Evolutionary conservation across 2,888 invertebrate genomes (phyloP).

Genomic region (Cacoxenus indagator): DNA sequence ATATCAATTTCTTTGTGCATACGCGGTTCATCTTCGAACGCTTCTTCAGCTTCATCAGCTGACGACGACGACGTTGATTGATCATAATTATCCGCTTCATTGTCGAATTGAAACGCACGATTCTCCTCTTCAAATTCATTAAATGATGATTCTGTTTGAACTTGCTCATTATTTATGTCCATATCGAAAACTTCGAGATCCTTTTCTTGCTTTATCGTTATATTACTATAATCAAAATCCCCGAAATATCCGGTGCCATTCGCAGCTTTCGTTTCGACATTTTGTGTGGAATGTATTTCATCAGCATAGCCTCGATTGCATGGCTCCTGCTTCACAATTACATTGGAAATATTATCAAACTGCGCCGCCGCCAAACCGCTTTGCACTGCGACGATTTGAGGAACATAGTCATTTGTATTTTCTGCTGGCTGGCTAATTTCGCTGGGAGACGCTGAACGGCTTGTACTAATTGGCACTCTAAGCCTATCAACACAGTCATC

Average conservation of each 20-base stretch:
- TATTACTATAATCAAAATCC: constrained; percentile 57
- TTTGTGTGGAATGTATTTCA: neutral
- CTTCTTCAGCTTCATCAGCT: constrained; percentile 49
- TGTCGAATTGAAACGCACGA: neutral
- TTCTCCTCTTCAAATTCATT: constrained; percentile 35
- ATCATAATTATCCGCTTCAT: constrained; percentile 23
- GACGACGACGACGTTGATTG: constrained; percentile 39
- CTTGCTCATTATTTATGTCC: constrained; percentile 27
- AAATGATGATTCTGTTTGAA: constrained; percentile 11
- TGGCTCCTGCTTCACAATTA: constrained; percentile 61
- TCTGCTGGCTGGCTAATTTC: no score
- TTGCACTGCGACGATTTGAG: constrained; percentile 52
- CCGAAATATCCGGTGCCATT: constrained; percentile 33
- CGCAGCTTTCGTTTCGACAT: neutral
- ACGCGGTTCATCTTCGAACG: neutral
- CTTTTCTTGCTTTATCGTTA: constrained; percentile 64
- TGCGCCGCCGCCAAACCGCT: constrained; percentile 42
- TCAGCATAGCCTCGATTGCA: constrained; percentile 50
- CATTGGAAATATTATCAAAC: constrained; percentile 30
- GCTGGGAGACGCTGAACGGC: no score
- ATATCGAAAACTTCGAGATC: constrained; percentile 60
- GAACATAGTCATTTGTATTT: constrained; percentile 34
- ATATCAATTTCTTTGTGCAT: neutral
- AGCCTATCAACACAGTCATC: no score
- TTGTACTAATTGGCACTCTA: no score